Evolutionary conservation across 1,140 invertebrate genomes (phyloP).

Genomic region (Acromyrmex charruanus): DNA sequence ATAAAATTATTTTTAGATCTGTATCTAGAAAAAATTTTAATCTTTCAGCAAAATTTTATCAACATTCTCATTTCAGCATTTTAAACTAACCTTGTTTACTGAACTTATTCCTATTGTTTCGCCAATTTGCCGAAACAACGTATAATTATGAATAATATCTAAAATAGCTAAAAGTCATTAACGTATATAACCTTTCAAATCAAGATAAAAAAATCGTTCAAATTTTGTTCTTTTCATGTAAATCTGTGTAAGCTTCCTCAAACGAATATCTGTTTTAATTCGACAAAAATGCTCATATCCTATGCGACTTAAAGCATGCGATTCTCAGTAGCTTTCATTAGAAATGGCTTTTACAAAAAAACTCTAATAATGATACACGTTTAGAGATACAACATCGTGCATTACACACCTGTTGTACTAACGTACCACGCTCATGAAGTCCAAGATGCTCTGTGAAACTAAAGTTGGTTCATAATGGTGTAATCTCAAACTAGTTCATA

Average conservation of each 20-base stretch:
- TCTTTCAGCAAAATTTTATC: too few species aligned
- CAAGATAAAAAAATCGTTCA: too few species aligned
- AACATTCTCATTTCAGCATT: too few species aligned
- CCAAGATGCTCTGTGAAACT: neutral
- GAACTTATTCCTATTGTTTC: too few species aligned
- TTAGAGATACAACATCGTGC: neutral
- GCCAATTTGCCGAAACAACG: too few species aligned
- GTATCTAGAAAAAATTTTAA: too few species aligned
- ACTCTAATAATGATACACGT: neutral
- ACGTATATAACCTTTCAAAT: too few species aligned
- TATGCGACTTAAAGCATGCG: neutral
- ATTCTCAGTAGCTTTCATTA: slow-evolving; percentile 19
- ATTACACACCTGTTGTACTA: neutral
- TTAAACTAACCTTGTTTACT: too few species aligned
- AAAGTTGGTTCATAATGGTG: neutral
- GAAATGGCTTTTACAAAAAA: neutral
- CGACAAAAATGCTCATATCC: neutral
- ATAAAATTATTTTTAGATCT: too few species aligned
- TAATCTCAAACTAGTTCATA: neutral
- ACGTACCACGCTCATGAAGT: neutral
- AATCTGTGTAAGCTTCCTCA: neutral
- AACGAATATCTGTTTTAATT: neutral
- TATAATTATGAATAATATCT: too few species aligned
- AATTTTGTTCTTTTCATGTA: too few species aligned
- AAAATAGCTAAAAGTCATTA: too few species aligned